Evolutionary conservation across 1,140 invertebrate genomes (phyloP).

Genomic region (Meloidogyne exigua): DNA sequence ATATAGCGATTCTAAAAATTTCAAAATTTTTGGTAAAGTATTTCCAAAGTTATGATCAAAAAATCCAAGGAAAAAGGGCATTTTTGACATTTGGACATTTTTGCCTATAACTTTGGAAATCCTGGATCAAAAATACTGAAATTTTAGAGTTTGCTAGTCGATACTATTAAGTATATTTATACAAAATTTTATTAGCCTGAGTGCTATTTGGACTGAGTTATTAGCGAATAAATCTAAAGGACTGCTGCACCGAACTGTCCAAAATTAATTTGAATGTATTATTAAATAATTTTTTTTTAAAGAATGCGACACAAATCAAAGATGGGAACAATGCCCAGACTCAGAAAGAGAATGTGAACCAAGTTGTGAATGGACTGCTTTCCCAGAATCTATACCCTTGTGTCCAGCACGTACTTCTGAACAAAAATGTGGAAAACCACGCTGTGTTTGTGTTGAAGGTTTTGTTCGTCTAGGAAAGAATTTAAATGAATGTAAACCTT

Average conservation of each 20-base stretch:
- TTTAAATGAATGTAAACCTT: conserved; percentile 52
- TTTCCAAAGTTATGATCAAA: neutral
- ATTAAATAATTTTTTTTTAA: neutral
- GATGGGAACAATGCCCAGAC: conserved; percentile 54
- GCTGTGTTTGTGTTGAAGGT: conserved; percentile 60
- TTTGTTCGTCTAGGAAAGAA: conserved; percentile 50
- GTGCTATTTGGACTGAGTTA: neutral
- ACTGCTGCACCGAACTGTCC: neutral
- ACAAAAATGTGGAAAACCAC: conserved; percentile 47
- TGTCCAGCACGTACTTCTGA: conserved; percentile 52
- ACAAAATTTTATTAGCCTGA: neutral
- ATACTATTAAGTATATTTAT: neutral
- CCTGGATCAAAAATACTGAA: neutral
- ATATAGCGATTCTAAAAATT: neutral
- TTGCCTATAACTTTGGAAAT: neutral
- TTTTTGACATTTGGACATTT: neutral
- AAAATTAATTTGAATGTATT: neutral
- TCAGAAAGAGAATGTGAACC: conserved; percentile 55
- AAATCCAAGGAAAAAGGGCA: neutral
- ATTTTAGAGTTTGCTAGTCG: neutral
- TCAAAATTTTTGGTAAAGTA: neutral
- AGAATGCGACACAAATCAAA: conserved; percentile 53
- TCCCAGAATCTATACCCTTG: conserved; percentile 56
- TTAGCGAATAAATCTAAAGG: neutral
- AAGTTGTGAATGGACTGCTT: conserved; percentile 58